phyloP scores from a whole-genome alignment of 2,113 vertebrate genomes.

The Gila orcuttii region DNA sequence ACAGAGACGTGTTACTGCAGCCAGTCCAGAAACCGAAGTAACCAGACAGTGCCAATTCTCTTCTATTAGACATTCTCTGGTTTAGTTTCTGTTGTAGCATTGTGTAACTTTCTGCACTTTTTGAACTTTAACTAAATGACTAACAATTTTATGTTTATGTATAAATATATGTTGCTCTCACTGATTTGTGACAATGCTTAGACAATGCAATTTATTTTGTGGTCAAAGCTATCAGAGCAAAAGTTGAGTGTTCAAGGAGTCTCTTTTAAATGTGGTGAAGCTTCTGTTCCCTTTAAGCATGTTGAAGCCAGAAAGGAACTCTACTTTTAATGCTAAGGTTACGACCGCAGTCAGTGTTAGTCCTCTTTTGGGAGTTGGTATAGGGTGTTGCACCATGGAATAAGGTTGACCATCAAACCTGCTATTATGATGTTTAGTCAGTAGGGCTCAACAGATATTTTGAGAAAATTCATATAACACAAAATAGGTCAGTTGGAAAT shows the following conservation, averaged over 20 bases:
- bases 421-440: constrained; percentile 69
- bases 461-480: constrained; percentile 62
- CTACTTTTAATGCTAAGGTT: background rate
- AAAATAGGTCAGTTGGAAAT: constrained; percentile 76
- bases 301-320: background rate
- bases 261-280: background rate
- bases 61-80: too few species aligned
- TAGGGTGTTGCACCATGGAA: constrained; percentile 61
- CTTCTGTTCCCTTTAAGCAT: background rate
- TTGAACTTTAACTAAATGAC: too few species aligned
- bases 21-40: too few species aligned
- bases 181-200: constrained; percentile 60
- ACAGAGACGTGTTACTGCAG: too few species aligned
- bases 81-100: too few species aligned
- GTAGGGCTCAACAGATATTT: constrained; percentile 63
- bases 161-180: constrained; percentile 48
- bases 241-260: background rate
- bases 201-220: constrained; percentile 42
- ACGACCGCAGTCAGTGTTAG: background rate
- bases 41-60: too few species aligned
- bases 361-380: constrained; percentile 57
- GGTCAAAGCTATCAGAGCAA: constrained; percentile 48
- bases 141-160: background rate
- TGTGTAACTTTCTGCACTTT: too few species aligned
- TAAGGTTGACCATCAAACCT: constrained; percentile 57